Conservation (phyloP, 2,888 invertebrate species). For the Tineola bisselliella region DNA sequence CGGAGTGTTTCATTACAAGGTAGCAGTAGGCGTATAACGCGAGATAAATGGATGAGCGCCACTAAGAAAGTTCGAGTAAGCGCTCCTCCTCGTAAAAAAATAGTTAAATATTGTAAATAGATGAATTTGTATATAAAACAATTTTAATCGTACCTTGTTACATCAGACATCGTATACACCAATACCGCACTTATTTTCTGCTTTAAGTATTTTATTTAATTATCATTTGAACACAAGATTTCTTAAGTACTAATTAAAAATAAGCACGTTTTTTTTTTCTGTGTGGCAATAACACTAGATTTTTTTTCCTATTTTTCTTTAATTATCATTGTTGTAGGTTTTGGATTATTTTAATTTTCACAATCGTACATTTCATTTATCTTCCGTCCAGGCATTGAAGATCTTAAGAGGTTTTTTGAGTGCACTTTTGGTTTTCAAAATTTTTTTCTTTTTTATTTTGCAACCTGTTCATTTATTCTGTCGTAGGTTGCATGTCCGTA, state of each 20-base stretch:
- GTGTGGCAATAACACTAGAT: too few relatives aligned
- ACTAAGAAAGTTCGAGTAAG: conserved; percentile 84
- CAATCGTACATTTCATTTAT: not conserved
- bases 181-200: too few relatives aligned
- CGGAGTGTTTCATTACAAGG: conserved; percentile 75
- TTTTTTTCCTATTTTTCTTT: too few relatives aligned
- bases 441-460: conserved; percentile 47
- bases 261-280: too few relatives aligned
- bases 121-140: not conserved
- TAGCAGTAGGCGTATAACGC: conserved; percentile 54
- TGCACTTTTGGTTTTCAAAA: conserved; percentile 21
- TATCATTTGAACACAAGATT: too few relatives aligned
- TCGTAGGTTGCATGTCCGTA: conserved; percentile 73
- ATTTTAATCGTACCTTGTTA: too few relatives aligned
- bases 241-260: too few relatives aligned
- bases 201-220: too few relatives aligned
- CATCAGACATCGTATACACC: too few relatives aligned
- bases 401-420: not conserved
- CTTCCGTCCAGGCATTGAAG: conserved; percentile 5
- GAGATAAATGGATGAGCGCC: conserved; percentile 73
- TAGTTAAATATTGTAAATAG: not conserved
- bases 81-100: not conserved
- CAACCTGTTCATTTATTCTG: conserved; percentile 64
- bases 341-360: too few relatives aligned
- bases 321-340: too few relatives aligned